Base-by-base conservation (phyloP, 2,797 vertebrate species). In the Benthosema pterotum region DNA sequence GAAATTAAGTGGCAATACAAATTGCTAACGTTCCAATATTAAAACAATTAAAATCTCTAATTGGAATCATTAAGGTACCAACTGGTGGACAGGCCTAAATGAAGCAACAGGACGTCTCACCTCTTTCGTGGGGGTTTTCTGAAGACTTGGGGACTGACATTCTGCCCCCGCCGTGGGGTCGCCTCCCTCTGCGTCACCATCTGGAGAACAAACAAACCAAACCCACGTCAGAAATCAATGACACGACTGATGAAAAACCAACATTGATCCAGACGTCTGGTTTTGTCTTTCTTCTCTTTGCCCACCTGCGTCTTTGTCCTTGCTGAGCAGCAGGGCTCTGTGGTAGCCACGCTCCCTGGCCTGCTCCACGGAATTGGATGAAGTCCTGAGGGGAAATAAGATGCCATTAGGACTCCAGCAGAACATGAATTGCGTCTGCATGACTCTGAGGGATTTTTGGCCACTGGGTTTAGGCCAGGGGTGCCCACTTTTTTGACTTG, bases 321-420 rank as follows among this genome's bases (percentile, higher is more conserved):
- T 96, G 79, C 95, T 99, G 71, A 99, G 94, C 81, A 98, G 93
- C 79, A 99, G 82, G n/a, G 95, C 97, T 88, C 97, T 80, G 81
- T 98, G 96, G 14, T 99, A 99, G 88, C 96, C 91, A 55, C 97
- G 93, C 76, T 99, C 97, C 78, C 97, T 88, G 28, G 96, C 97
- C 91, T 99, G 97, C 61, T 99, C 97, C 60, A 99, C 97, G 15
- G 96, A 99, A 0, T 95, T 99, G 22, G 97, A 98, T 9, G 97
- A 96, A 50, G 94, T 99, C 97, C 97, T 99, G 65, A 47, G 47
- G 52, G 48, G 0, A 47, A 13, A 58, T 18, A 18, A 14, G 62
- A 19, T 25, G 59, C 8, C 6, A 12, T 5, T n/a, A 63, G 1
- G 16, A 56, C 22, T 52, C n/a, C 7, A 47, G 14, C 16, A 50